Conservation (phyloP, 2,888 invertebrate genomes). For the Iphiclides podalirius region DNA sequence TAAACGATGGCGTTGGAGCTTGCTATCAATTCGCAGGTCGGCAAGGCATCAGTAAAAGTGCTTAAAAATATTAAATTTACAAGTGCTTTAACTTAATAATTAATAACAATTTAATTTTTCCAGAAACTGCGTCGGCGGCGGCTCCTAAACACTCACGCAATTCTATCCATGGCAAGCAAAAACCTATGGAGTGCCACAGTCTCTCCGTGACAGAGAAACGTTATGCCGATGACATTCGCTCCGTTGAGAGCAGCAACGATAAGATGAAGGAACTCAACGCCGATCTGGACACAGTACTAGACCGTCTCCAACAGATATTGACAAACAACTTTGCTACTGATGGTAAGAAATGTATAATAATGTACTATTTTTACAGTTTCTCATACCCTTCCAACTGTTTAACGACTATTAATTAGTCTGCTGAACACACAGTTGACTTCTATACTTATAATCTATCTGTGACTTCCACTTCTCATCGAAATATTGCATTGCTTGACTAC, state of each 20-base stretch:
- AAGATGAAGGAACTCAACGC: slow-evolving; percentile 80
- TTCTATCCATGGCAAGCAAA: slow-evolving; percentile 8
- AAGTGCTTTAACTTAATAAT: no score
- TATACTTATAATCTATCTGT: no score
- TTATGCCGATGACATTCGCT: slow-evolving; percentile 60
- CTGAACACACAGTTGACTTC: no score
- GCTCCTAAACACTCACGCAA: slow-evolving; percentile 28
- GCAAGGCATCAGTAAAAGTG: no score
- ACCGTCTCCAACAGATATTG: slow-evolving; percentile 85
- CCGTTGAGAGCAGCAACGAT: slow-evolving; percentile 58
- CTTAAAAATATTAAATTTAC: no score
- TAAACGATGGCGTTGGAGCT: no score
- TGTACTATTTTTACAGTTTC: background rate
- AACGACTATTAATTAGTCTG: no score
- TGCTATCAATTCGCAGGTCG: no score
- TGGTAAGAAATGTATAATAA: slow-evolving; percentile 57
- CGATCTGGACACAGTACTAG: slow-evolving; percentile 84
- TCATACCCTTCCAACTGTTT: no score
- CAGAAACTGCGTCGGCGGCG: slow-evolving; percentile 42
- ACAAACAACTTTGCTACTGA: slow-evolving; percentile 84
- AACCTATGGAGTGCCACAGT: slow-evolving; percentile 30
- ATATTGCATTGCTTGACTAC: no score
- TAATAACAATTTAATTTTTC: slow-evolving; percentile 1
- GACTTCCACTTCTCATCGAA: no score
- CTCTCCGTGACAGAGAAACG: slow-evolving; percentile 53